These are phyloP conservation scores for Coturnix japonica DNA, from an alignment of 2,113 vertebrate genomes.

Conservation along the genomic window DNA sequence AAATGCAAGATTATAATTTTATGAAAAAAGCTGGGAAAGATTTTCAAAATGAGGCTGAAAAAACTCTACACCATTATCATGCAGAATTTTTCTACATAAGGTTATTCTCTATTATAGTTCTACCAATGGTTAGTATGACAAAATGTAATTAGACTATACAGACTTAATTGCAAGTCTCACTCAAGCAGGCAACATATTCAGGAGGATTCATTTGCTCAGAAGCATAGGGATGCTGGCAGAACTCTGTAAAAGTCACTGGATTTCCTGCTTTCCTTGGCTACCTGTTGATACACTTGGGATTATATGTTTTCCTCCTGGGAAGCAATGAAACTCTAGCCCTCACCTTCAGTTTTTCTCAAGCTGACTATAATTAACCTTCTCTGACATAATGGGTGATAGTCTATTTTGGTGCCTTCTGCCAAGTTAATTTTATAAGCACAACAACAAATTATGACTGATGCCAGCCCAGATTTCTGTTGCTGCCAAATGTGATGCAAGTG, in stretches of 20 bases:
- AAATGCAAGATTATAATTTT: neutral
- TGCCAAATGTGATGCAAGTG: neutral
- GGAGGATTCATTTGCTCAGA: neutral
- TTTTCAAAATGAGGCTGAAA: neutral
- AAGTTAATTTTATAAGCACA: neutral
- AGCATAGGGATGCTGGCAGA: neutral
- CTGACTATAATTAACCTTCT: neutral
- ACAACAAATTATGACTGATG: accelerated
- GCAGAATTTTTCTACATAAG: neutral
- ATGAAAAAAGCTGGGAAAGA: neutral
- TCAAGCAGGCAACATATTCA: neutral
- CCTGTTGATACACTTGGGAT: neutral
- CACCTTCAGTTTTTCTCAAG: neutral
- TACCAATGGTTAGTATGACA: neutral
- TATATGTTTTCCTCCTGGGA: neutral
- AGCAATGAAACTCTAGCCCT: neutral
- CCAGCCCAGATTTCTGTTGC: neutral
- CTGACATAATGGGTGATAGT: neutral
- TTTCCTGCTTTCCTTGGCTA: neutral
- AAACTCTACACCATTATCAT: neutral
- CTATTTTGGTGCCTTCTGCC: neutral
- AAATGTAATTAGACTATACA: neutral
- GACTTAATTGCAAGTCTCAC: neutral
- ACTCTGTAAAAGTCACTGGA: neutral
- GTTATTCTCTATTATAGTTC: neutral